Conservation (phyloP, 2,113 vertebrate species). For the Hippocampus zosterae region DNA sequence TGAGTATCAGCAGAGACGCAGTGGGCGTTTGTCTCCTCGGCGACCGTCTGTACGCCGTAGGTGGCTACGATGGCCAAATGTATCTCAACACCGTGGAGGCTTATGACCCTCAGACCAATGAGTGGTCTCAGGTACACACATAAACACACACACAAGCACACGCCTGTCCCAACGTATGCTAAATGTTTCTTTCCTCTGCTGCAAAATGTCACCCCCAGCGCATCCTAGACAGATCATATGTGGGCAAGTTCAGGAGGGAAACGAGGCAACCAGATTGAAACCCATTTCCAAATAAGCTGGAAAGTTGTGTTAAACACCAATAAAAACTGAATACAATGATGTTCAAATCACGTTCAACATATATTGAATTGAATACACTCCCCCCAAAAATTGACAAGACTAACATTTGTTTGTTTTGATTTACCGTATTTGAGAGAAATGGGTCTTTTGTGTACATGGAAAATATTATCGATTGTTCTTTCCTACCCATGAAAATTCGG, state of each 20-base stretch:
- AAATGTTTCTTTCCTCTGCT: not conserved
- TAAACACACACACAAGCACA: conserved; percentile 59
- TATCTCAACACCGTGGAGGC: conserved; percentile 94
- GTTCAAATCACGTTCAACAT: no score
- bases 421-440: no score
- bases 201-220: not conserved
- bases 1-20: conserved; percentile 96
- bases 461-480: no score
- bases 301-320: no score
- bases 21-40: conserved; percentile 97
- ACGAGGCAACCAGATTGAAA: not conserved
- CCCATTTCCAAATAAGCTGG: no score
- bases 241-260: not conserved
- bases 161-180: not conserved
- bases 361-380: no score
- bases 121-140: conserved; percentile 93
- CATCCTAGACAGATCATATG: not conserved
- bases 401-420: no score
- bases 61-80: conserved; percentile 92
- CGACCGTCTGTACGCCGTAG: conserved; percentile 91
- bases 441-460: no score
- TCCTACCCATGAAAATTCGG: no score
- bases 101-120: conserved; percentile 96
- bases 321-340: no score
- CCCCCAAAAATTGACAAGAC: no score